Base-by-base conservation (phyloP, 2,113 vertebrate species). In the Regulus satrapa region DNA sequence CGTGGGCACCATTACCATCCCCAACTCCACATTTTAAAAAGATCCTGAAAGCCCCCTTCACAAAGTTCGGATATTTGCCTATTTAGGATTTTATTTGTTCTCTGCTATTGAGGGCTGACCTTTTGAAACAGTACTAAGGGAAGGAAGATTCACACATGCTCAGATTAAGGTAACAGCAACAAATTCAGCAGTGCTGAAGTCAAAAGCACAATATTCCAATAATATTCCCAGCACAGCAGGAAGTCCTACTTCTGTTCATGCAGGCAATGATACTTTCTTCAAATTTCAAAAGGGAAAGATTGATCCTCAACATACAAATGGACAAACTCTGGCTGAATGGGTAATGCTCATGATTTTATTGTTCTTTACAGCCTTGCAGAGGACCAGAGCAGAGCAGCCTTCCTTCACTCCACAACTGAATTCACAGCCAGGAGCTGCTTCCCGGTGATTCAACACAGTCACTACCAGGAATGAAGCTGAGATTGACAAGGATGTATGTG, bases 381-480 rank as follows among this genome's bases (percentile, higher is more conserved):
- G 61, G 29, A 61, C 25, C 68, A n/a, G 66, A 72, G 59, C 3
- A 12, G 66, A 72, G 46, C 36, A 61, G 34, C 41, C 55, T 12
- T 54, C 34, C 49, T 88, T 91, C 59, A 18, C 48, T 80, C 36
- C 14, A 38, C 29, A 73, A 38, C 63, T 93, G 58, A 59, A 68
- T 59, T 49, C 74, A 52, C 93, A 88, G 81, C 94, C 83, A 91
- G 82, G 81, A 87, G 74, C 80, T 63, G 66, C 91, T 94, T 89
- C 80, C 66, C 91, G 36, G 63, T 13, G 46, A 38, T 43, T 88
- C 56, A 32, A 89, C 43, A 36, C 4, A 61, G 52, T 10, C 68
- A 41, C 59, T 19, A 61, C 15, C 23, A 10, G 71, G 69, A 89
- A 55, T 0, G 2, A 82, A 92, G 51, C 72, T 55, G 69, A 74